phyloP scores from a whole-genome alignment of 2,888 invertebrate species.

The Neria commutata region DNA sequence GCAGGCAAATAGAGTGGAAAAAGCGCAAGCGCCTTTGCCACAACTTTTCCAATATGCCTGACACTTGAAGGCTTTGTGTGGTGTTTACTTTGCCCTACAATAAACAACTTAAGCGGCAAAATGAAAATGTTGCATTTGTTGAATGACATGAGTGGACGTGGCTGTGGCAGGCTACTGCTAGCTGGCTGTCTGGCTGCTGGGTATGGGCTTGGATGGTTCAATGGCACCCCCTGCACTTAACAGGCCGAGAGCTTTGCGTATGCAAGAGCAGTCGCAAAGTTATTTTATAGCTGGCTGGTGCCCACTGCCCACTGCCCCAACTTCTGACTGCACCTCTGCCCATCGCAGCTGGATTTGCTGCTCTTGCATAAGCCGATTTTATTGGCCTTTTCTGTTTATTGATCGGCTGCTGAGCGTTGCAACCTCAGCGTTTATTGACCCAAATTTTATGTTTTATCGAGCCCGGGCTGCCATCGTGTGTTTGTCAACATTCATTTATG shows the following conservation, averaged over 20 bases:
- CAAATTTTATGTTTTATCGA: conserved; percentile 7
- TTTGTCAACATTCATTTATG: too few relatives aligned
- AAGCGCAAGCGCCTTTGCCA: too few relatives aligned
- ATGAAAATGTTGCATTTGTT: conserved; percentile 10
- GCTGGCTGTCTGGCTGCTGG: neutral
- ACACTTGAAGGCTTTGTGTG: conserved; percentile 12
- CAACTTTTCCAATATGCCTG: conserved; percentile 10
- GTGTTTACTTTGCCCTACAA: conserved; percentile 16
- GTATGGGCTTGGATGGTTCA: too few relatives aligned
- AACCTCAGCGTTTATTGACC: too few relatives aligned
- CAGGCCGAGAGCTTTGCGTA: neutral
- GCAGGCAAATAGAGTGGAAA: too few relatives aligned
- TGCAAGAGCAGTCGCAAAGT: neutral
- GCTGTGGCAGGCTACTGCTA: neutral
- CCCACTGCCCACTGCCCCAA: too few relatives aligned
- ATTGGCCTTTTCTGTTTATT: neutral
- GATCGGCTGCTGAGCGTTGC: neutral
- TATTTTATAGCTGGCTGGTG: too few relatives aligned
- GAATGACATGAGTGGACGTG: neutral
- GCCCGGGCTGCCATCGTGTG: too few relatives aligned
- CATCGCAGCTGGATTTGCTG: neutral
- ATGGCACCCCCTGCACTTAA: too few relatives aligned
- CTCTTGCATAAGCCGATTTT: conserved; percentile 2
- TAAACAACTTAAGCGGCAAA: conserved; percentile 7
- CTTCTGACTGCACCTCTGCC: neutral